Percentiles rank a stretch among this genome's conserved stretches.
These are phyloP conservation scores for Ganaspis brasiliensis DNA, from an alignment of 2,888 invertebrate genomes.

Conservation along the genomic window DNA sequence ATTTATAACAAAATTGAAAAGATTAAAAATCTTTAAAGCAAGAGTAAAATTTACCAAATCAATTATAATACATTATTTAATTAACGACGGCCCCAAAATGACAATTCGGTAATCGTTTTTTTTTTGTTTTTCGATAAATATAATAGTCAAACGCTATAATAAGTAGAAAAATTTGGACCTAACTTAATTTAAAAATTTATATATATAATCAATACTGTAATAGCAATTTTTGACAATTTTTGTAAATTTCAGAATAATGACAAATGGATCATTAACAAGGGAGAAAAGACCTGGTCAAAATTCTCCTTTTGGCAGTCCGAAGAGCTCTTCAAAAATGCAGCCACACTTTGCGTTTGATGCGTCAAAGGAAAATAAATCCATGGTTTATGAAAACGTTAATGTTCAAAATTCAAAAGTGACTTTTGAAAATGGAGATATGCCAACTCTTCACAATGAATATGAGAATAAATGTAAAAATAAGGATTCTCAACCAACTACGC, in stretches of 20 bases:
- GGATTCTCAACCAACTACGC: constrained; percentile 59
- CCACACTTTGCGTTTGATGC: constrained; percentile 79
- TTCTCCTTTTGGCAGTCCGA: constrained; percentile 78
- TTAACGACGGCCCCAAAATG: no score
- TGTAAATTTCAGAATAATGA: constrained; percentile 87
- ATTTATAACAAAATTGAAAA: no score
- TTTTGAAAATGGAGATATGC: constrained; percentile 47
- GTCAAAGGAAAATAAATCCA: constrained; percentile 71
- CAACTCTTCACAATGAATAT: constrained; percentile 40
- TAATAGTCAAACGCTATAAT: no score
- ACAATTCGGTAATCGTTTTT: no score
- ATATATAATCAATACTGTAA: no score
- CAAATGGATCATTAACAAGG: constrained; percentile 93
- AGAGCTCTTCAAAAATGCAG: constrained; percentile 73
- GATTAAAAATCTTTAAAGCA: no score
- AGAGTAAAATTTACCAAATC: no score
- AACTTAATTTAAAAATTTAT: no score
- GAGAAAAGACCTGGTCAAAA: constrained; percentile 82
- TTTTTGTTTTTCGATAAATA: no score
- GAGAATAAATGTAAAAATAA: constrained; percentile 47
- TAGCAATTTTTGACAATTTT: no score
- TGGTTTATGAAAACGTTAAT: constrained; percentile 75
- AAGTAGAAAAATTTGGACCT: no score
- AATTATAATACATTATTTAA: no score
- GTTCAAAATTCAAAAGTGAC: constrained; percentile 75